Percentiles rank a stretch among this genome's conserved stretches.
Evolutionary conservation across 2,113 vertebrate species (phyloP).

Genomic region (Chrysochloris asiatica): DNA sequence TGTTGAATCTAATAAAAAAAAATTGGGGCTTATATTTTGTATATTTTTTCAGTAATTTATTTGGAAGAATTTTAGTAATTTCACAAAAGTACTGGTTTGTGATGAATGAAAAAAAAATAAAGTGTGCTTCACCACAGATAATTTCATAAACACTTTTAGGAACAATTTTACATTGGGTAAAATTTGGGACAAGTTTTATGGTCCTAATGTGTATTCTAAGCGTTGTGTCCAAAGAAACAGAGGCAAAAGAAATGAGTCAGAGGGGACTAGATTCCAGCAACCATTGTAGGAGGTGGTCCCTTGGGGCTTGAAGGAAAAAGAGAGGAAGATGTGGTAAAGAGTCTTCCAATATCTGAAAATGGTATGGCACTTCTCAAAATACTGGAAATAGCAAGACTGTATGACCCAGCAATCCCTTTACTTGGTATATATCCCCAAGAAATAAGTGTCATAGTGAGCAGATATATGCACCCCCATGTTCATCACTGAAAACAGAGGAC

Average conservation of each 20-base stretch:
- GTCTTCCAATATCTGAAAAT: neutral
- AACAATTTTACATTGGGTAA: fast-evolving
- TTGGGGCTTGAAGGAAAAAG: fast-evolving
- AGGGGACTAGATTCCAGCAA: neutral
- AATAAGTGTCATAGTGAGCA: no score
- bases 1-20: slow-evolving; percentile 49
- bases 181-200: neutral
- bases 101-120: neutral
- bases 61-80: neutral
- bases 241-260: no score
- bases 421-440: no score
- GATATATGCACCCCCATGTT: no score
- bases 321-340: fast-evolving
- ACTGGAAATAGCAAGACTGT: no score
- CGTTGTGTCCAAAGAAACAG: fast-evolving
- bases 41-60: slow-evolving; percentile 24
- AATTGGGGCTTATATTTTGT: neutral
- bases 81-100: neutral
- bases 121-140: neutral
- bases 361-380: no score
- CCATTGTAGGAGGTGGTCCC: fast-evolving
- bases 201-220: neutral
- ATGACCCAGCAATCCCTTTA: no score
- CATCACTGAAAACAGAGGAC: no score
- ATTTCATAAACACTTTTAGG: neutral